A percentile compares a stretch with the other conserved stretches of the same genome.
Conservation (phyloP, 1,140 invertebrate species). For the Myzus persicae region DNA sequence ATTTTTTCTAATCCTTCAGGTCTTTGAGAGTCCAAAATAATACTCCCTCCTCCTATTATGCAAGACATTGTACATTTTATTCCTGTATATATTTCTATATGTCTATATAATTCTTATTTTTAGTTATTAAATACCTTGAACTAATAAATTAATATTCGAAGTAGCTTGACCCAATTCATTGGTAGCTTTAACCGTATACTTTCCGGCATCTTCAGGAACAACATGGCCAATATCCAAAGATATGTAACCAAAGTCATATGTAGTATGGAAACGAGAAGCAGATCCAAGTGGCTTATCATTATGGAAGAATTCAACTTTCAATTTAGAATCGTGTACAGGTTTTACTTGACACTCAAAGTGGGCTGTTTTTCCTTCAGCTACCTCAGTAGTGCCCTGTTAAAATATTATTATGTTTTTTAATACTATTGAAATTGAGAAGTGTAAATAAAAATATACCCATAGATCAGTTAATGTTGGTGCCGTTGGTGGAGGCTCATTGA, state of each 20-base stretch:
- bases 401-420: conserved; percentile 26
- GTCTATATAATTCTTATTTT: not conserved
- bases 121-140: conserved; percentile 64
- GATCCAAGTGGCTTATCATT: conserved; percentile 88
- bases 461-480: conserved; percentile 85
- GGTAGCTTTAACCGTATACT: conserved; percentile 88
- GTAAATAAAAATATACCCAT: conserved; percentile 63
- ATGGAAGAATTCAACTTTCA: conserved; percentile 90
- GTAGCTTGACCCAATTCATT: conserved; percentile 88
- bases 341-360: conserved; percentile 92
- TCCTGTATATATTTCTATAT: not conserved
- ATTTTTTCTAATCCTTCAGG: conserved; percentile 96
- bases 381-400: conserved; percentile 78
- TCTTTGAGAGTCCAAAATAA: conserved; percentile 92
- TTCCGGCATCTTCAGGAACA: conserved; percentile 92
- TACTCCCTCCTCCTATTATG: conserved; percentile 75
- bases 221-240: conserved; percentile 89
- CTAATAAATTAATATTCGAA: conserved; percentile 80
- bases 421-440: conserved; percentile 41
- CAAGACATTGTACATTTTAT: not conserved
- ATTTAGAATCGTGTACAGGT: conserved; percentile 88
- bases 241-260: conserved; percentile 95
- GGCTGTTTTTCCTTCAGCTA: conserved; percentile 85
- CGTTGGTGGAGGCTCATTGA: conserved; percentile 79
- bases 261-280: conserved; percentile 88